Base-by-base conservation (phyloP, 2,797 vertebrate genomes). In the Cygnus olor region DNA sequence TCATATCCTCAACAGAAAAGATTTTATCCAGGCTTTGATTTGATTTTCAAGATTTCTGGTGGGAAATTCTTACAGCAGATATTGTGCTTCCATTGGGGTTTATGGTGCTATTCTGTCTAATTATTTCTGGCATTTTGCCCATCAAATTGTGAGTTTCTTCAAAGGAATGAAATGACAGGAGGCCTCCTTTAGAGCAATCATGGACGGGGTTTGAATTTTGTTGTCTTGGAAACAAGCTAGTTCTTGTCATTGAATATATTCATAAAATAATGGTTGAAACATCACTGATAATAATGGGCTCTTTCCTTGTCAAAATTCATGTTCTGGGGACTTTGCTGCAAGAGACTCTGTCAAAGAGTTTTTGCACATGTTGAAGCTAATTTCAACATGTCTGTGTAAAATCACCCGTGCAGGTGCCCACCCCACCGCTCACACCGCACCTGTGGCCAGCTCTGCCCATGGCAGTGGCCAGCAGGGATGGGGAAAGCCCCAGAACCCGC, bases 141-240 rank as follows among this genome's bases (percentile, higher is more conserved):
- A 98, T 97, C 96, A 98, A 97, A 98, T 96, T 96, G 96, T 96
- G 92, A 96, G 92, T 83, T 97, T 97, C 96, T 98, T 98, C 97
- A 97, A 98, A 98, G 96, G 94, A 94, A 97, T 0, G 28, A 97
- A 98, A 97, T 97, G 96, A 97, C 96, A 97, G 96, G 96, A 94
- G 96, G 95, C 97, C 92, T 98, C 94, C 94, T 98, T 97, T 94
- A n/a, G 70, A 96, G 96, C 92, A 96, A 97, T 89, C 94, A 97
- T 95, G 95, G 94, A 96, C 47, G 15, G 81, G 78, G 88, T 97
- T 97, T 97, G 96, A 98, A 98, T 97, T 95, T 96, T 97, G 97
- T 98, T 98, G 97, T 98, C 97, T 97, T 98, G 97, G 98, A 98
- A 98, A 98, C 98, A 97, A 97, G 97, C 80, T 60, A 95, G 88